Percentiles rank a stretch among this genome's conserved stretches.
Conservation (phyloP, 2,113 vertebrate species). For the Centropus bengalensis region DNA sequence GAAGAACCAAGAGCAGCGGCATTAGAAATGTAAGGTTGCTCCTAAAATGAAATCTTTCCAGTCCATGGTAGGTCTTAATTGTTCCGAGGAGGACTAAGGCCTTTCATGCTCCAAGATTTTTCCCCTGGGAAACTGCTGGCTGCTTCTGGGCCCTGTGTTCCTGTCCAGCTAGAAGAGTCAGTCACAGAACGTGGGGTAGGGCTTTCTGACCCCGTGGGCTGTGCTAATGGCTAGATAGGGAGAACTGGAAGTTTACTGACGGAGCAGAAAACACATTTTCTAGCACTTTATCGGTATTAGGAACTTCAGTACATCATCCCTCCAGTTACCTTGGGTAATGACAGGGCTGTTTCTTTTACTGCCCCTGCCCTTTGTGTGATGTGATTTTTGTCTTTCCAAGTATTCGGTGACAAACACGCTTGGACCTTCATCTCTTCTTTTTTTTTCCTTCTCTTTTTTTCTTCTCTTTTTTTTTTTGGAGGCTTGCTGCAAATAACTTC, state of each 20-base stretch:
- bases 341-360: neutral
- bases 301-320: neutral
- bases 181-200: accelerated
- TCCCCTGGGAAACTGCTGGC: neutral
- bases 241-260: neutral
- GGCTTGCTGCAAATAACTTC: neutral
- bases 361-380: neutral
- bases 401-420: neutral
- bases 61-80: neutral
- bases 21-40: neutral
- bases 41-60: neutral
- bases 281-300: neutral
- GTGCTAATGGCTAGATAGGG: neutral
- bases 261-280: neutral
- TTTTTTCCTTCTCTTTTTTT: no score
- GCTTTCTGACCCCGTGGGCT: neutral
- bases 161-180: neutral
- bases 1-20: neutral
- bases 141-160: neutral
- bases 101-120: neutral
- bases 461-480: neutral
- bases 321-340: neutral
- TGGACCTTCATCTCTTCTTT: neutral
- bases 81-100: neutral
- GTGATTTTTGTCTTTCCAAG: neutral